Conservation (phyloP, 1,140 invertebrate species). For the Asobara japonica region DNA sequence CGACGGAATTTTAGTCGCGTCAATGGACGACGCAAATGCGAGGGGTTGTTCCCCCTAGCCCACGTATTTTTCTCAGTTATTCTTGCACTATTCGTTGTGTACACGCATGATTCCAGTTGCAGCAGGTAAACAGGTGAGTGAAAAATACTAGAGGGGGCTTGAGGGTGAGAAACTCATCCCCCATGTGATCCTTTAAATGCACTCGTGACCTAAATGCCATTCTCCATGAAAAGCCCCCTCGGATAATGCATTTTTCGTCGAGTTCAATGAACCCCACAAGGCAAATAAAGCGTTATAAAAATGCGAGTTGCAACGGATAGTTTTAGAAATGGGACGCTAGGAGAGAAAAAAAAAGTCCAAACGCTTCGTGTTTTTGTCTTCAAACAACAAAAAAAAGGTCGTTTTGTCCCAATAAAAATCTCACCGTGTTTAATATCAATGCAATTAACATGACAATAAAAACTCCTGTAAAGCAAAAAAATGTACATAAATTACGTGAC, state of each 20-base stretch:
- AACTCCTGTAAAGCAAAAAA: background rate
- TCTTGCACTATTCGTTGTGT: background rate
- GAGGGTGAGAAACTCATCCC: background rate
- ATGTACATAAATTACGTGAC: background rate
- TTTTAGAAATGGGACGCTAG: background rate
- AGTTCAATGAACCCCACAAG: background rate
- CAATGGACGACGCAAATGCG: background rate
- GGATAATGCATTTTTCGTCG: background rate
- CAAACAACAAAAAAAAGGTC: background rate
- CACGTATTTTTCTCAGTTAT: background rate
- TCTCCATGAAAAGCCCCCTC: background rate
- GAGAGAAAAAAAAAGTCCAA: background rate
- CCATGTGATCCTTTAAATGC: background rate
- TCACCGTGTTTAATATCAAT: background rate
- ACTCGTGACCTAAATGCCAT: constrained; percentile 7
- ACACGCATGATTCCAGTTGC: background rate
- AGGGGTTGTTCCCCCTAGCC: background rate
- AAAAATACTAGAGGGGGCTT: constrained; percentile 22
- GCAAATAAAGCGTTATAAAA: constrained; percentile 10
- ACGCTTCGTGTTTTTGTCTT: background rate
- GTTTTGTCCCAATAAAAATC: background rate
- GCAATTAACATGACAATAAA: background rate
- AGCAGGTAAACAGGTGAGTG: constrained; percentile 29
- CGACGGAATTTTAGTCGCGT: background rate
- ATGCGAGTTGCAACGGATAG: background rate